phyloP scores from a whole-genome alignment of 2,113 vertebrate species.

The Eolophus roseicapilla region DNA sequence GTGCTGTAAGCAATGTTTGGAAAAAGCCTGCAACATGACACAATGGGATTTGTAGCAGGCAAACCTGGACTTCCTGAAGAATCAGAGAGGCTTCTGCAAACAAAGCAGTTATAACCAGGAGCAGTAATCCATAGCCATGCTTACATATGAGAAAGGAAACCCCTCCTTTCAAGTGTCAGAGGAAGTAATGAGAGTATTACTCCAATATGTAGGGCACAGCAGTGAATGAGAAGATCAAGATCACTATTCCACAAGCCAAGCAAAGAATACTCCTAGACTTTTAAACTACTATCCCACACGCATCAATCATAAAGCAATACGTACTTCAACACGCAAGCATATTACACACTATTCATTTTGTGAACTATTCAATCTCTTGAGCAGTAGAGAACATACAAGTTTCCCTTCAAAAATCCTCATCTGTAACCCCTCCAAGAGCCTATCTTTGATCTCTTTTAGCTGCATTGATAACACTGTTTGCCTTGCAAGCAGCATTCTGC shows the following conservation, averaged over 20 bases:
- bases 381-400: background rate
- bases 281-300: background rate
- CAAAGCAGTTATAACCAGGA: background rate
- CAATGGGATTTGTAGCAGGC: background rate
- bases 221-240: background rate
- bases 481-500: background rate
- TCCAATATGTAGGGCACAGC: background rate
- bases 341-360: background rate
- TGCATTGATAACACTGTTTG: background rate
- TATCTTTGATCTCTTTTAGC: background rate
- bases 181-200: background rate
- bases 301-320: background rate
- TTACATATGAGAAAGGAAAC: background rate
- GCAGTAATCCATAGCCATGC: background rate
- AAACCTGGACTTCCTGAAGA: conserved; percentile 33
- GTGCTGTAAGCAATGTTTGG: background rate
- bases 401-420: background rate
- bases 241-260: background rate
- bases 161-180: background rate
- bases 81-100: background rate
- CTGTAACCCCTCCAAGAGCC: background rate
- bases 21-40: background rate
- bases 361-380: background rate
- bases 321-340: background rate
- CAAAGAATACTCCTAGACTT: background rate